Conservation (phyloP, 2,113 vertebrate genomes). For the Anguilla rostrata region DNA sequence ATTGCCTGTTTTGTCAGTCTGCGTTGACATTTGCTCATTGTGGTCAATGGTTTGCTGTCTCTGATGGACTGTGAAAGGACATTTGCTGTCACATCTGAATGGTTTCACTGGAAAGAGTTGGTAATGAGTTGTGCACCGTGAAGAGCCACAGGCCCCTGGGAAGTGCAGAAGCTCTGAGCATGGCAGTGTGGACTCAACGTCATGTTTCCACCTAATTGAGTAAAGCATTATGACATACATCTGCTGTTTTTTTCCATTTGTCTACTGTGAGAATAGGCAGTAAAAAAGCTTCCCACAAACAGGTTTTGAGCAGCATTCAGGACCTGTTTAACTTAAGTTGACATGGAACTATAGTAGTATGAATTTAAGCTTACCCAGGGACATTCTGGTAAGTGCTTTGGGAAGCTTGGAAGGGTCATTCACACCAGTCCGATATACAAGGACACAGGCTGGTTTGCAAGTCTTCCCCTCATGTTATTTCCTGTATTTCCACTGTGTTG, state of each 20-base stretch:
- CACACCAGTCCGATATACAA: not conserved
- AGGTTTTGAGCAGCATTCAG: constrained; percentile 4
- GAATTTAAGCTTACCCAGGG: not conserved
- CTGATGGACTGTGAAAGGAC: not conserved
- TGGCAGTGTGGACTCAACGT: not conserved
- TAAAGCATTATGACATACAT: not conserved
- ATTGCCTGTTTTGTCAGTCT: not conserved
- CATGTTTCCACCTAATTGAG: not conserved
- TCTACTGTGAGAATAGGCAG: not conserved
- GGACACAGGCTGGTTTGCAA: not conserved
- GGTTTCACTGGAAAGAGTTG: not conserved
- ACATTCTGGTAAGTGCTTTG: not conserved
- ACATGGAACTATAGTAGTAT: not conserved
- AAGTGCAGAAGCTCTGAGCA: not conserved
- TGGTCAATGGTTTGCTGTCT: not conserved
- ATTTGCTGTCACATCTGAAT: not conserved
- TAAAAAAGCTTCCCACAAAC: not conserved
- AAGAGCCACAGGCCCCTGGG: not conserved
- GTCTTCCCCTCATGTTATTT: not conserved
- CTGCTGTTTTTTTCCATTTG: not conserved
- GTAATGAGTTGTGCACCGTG: not conserved
- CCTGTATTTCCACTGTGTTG: not conserved
- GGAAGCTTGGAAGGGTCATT: not conserved
- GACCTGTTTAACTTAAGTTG: not conserved
- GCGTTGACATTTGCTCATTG: not conserved